Percentiles rank a stretch among this genome's conserved stretches.
Evolutionary conservation across 1,140 invertebrate genomes (phyloP).

Genomic region (Macrobrachium rosenbergii): DNA sequence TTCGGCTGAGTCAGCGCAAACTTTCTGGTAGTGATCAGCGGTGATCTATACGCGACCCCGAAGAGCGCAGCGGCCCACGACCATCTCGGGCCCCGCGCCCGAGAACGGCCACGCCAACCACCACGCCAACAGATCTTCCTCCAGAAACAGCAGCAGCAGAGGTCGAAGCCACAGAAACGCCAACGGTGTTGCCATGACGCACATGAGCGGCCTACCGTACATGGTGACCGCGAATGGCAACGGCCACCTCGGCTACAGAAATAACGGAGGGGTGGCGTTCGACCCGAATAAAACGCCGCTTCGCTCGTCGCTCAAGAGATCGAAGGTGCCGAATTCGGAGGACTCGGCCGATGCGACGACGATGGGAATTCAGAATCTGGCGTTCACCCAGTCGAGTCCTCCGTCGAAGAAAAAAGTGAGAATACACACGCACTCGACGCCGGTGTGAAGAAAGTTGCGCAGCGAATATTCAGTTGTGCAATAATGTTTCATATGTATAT

Average conservation of each 20-base stretch:
- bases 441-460: conserved; percentile 36
- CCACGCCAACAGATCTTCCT: background rate
- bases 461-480: background rate
- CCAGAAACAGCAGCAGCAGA: background rate
- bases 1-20: conserved; percentile 61
- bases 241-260: conserved; percentile 9
- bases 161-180: conserved; percentile 31
- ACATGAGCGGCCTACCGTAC: conserved; percentile 58
- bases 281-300: conserved; percentile 63
- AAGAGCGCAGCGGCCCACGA: conserved; percentile 63
- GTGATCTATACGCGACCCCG: conserved; percentile 61
- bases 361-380: conserved; percentile 61
- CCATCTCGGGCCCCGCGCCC: conserved; percentile 63
- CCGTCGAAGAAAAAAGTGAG: conserved; percentile 64
- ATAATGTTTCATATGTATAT: no score
- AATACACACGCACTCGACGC: conserved; percentile 64
- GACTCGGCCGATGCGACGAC: conserved; percentile 41
- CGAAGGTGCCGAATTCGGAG: conserved; percentile 44
- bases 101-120: conserved; percentile 38
- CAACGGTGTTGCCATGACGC: conserved; percentile 59
- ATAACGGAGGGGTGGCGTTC: conserved; percentile 57
- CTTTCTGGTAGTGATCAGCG: conserved; percentile 62
- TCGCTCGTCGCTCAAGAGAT: conserved; percentile 63
- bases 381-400: conserved; percentile 63
- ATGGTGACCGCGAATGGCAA: conserved; percentile 52